Evolutionary conservation across 1,140 invertebrate genomes (phyloP), one percentile per base, ranked within the genome.

Genomic region (Zaprionus davidi): DNA sequence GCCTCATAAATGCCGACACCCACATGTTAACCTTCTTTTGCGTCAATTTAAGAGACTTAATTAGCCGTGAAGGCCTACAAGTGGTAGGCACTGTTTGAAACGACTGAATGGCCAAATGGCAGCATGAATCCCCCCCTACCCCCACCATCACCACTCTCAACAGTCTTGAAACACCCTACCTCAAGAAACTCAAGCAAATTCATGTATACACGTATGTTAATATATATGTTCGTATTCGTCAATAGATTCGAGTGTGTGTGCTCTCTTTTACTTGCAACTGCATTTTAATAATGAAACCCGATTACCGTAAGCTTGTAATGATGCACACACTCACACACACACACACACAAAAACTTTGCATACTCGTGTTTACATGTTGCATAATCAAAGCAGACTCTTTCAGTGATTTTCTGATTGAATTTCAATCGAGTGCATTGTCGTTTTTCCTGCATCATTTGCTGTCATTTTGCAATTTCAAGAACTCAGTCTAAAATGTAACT

Each of bases 61-160:
- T 88, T 88, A 85, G 79, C 81, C 81, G 90, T 90, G 84, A 88
- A 88, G 85, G 84, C 84, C 85, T 78, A 63, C 77, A 66, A 81
- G 65, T 72, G 73, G 49, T 63, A 74, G 66, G 68, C 53, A 71
- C 34, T 44, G 67, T 53, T 59, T 49, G 58, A 69, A 34, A n/a
- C 60, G 46, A 55, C 59, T 57, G 46, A 64, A 59, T 74, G 55
- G 57, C 55, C 26, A 58, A 68, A 58, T 59, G 24, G 31, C 44
- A 51, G 65, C 12, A 11, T 59, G 26, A 57, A 22, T 26, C 41
- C 24, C 17, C 24, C 51, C 6, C 36, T 15, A 4, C 3, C 67
- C 17, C 38, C 69, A 49, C 57, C 71, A 51, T 49, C 58, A 1
- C 28, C 9, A 4, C 28, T n/a, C 3, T 36, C 24, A 11, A 17